Conservation (phyloP, 2,797 vertebrate genomes). For the Pangasius larnaudii region DNA sequence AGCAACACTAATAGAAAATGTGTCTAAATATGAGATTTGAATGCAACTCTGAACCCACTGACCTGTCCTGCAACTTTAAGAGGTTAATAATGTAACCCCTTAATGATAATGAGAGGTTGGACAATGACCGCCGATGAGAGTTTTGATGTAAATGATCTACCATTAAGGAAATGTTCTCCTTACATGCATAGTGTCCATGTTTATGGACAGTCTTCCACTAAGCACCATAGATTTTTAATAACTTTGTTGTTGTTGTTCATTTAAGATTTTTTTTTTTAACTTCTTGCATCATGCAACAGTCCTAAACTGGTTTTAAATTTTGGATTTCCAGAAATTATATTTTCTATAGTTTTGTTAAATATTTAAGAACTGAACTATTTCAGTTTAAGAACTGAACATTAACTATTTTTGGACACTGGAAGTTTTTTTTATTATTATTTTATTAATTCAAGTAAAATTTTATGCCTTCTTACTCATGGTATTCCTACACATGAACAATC, state of each 20-base stretch:
- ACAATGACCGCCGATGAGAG: not conserved
- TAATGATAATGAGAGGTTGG: not conserved
- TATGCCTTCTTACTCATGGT: not conserved
- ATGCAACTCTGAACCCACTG: too few relatives aligned
- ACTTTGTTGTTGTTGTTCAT: not conserved
- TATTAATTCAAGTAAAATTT: not conserved
- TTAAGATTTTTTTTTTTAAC: not conserved
- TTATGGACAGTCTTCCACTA: not conserved
- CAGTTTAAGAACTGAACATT: not conserved
- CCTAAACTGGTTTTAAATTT: not conserved
- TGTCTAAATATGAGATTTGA: not conserved
- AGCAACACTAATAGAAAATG: not conserved
- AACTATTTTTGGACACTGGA: not conserved
- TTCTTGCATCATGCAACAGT: not conserved
- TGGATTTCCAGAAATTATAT: not conserved
- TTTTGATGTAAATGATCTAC: not conserved
- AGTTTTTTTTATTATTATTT: not conserved
- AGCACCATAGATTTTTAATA: not conserved
- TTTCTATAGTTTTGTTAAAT: not conserved
- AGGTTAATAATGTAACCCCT: not conserved
- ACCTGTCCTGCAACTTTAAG: not conserved
- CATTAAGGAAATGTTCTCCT: not conserved
- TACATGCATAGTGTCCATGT: not conserved
- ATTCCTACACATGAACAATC: not conserved
- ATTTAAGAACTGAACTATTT: not conserved